Percentiles rank a stretch among this genome's conserved stretches.
Conservation (phyloP, 2,888 invertebrate species). For the Sphinx pinastri region DNA sequence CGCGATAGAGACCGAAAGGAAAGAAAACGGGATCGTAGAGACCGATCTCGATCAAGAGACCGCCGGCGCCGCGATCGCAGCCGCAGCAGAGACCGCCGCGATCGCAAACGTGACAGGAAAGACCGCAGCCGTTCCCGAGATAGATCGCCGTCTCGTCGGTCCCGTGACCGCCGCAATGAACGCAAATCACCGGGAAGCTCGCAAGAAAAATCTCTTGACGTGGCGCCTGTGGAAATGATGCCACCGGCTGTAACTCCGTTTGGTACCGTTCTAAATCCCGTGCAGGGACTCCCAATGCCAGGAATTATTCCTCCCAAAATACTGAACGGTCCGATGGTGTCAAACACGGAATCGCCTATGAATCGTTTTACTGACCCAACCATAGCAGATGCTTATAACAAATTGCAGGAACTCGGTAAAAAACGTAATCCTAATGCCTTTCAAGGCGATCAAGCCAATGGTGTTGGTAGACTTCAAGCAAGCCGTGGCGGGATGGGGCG, state of each 20-base stretch:
- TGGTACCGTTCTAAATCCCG: conserved; percentile 38
- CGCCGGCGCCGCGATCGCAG: conserved; percentile 84
- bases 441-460: conserved; percentile 61
- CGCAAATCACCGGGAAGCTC: conserved; percentile 70
- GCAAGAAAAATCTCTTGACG: conserved; percentile 54
- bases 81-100: conserved; percentile 82
- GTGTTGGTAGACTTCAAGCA: conserved; percentile 34
- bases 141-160: conserved; percentile 74
- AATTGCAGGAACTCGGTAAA: conserved; percentile 78
- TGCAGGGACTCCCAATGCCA: conserved; percentile 39
- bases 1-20: conserved; percentile 72
- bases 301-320: conserved; percentile 40
- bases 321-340: conserved; percentile 47
- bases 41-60: conserved; percentile 84
- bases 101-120: conserved; percentile 77
- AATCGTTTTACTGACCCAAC: conserved; percentile 62
- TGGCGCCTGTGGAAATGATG: conserved; percentile 34
- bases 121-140: conserved; percentile 84
- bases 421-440: conserved; percentile 85
- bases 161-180: conserved; percentile 78
- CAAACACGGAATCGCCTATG: conserved; percentile 39
- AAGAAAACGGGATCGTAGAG: conserved; percentile 76
- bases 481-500: conserved; percentile 41
- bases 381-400: conserved; percentile 64
- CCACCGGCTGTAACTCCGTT: conserved; percentile 39